Evolutionary conservation across 2,888 invertebrate species (phyloP), one percentile per base, ranked within the genome.

Genomic region (Xestobium rufovillosum): DNA sequence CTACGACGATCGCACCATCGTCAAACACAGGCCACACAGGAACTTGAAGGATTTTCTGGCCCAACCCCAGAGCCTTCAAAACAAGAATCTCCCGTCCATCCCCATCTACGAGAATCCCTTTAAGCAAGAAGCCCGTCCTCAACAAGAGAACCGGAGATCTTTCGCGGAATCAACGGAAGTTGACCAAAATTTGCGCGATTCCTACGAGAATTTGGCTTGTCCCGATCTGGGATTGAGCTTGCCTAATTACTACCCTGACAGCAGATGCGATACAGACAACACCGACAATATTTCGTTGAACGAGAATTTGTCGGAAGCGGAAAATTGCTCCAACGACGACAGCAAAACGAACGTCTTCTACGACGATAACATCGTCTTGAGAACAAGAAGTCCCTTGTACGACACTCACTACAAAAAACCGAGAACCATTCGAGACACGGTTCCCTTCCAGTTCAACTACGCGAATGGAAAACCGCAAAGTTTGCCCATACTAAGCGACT

Each of bases 221-320:
- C 66, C 45, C 48, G 70, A 46, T 68, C 70, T 55, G 60, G 57
- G 56, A 10, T 49, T 66, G 16, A 64, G 59, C 39, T 48, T 67
- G 13, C 66, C 66, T 3, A 62, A 65, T 46, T 68, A 67, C 48
- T 65, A 65, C 41, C 65, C 67, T 1, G 63, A 63, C 30, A 57
- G 56, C n/a, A 66, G 69, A 61, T 62, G 69, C 59, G 61, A 72
- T 63, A 67, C 66, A 13, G 68, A 59, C 23, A 26, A 39, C 16
- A 39, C 65, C 43, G 67, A 69, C 44, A 71, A 69, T 44, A 51
- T 68, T 38, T 68, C 38, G 9, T 52, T 47, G n/a, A 48, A 44
- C 38, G 51, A 48, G 34, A 51, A 46, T 30, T 34, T 50, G 26
- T 41, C 38, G 4, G 31, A 34, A 12, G 31, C 43, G 14, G 35